phyloP scores from a whole-genome alignment of 2,888 invertebrate genomes.

The Ypsolopha scabrella region DNA sequence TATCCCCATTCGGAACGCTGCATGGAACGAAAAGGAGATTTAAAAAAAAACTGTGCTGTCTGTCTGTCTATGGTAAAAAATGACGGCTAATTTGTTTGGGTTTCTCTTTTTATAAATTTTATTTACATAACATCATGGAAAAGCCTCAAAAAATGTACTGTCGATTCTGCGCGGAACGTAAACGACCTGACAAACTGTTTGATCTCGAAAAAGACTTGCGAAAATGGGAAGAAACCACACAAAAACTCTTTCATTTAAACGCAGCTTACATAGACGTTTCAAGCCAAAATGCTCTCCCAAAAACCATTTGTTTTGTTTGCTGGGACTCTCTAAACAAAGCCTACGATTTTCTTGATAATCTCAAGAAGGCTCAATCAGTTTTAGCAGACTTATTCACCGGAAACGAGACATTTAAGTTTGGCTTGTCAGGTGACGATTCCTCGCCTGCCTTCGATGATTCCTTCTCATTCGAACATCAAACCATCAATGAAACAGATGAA shows the following conservation, averaged over 20 bases:
- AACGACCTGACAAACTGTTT: constrained; percentile 31
- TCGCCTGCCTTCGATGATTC: constrained; percentile 31
- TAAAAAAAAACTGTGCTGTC: not conserved
- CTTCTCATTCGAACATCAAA: constrained; percentile 14
- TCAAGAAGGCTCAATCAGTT: constrained; percentile 37
- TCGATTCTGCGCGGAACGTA: constrained; percentile 44
- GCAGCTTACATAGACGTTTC: constrained; percentile 45
- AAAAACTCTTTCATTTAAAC: constrained; percentile 42
- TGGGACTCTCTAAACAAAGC: constrained; percentile 46
- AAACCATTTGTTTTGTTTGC: constrained; percentile 48
- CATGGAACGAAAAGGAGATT: no score
- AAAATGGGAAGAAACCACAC: constrained; percentile 31
- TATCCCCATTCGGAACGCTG: no score
- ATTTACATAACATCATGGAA: not conserved
- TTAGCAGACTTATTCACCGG: constrained; percentile 25
- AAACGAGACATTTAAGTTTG: constrained; percentile 21
- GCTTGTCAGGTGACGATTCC: constrained; percentile 35
- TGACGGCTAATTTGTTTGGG: not conserved
- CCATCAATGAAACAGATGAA: constrained; percentile 16
- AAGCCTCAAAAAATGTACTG: constrained; percentile 23
- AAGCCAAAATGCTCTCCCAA: constrained; percentile 30
- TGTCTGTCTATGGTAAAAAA: not conserved
- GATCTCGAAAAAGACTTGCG: constrained; percentile 27
- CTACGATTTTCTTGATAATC: constrained; percentile 37
- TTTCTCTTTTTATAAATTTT: not conserved